These are phyloP conservation scores for Puffinus mauretanicus DNA, from an alignment of 2,113 vertebrate genomes.

Conservation along the genomic window DNA sequence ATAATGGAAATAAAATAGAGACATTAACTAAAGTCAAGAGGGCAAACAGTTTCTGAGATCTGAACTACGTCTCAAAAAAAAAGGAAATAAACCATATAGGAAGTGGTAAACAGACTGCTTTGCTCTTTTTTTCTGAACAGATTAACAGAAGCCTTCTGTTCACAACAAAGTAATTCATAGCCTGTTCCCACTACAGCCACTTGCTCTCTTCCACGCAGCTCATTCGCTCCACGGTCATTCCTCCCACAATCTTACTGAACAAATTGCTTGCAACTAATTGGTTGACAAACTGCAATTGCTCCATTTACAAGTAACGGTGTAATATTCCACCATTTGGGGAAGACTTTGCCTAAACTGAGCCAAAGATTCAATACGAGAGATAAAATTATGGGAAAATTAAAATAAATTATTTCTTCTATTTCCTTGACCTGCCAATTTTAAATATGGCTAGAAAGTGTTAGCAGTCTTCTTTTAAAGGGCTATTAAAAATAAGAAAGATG, in stretches of 20 bases:
- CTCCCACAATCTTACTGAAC: background rate
- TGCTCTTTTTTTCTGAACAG: background rate
- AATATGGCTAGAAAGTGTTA: background rate
- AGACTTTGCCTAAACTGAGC: background rate
- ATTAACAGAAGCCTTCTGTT: background rate
- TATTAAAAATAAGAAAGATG: background rate
- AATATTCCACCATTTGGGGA: background rate
- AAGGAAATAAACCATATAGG: background rate
- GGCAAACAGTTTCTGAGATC: background rate
- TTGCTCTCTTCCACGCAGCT: background rate
- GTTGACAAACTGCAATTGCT: background rate
- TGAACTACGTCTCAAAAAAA: background rate
- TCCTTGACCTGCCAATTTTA: background rate
- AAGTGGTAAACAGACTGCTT: background rate
- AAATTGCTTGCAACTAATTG: constrained; percentile 7
- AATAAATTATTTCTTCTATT: background rate
- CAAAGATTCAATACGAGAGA: background rate
- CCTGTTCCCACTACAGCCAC: background rate
- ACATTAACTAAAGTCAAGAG: background rate
- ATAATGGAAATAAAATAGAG: background rate
- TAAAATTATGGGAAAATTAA: background rate
- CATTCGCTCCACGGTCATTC: background rate
- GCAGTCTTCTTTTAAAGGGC: background rate
- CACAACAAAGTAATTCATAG: background rate
- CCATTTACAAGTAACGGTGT: background rate